These are phyloP conservation scores for Campoletis sonorensis DNA, from an alignment of 1,140 invertebrate genomes.

Conservation along the genomic window DNA sequence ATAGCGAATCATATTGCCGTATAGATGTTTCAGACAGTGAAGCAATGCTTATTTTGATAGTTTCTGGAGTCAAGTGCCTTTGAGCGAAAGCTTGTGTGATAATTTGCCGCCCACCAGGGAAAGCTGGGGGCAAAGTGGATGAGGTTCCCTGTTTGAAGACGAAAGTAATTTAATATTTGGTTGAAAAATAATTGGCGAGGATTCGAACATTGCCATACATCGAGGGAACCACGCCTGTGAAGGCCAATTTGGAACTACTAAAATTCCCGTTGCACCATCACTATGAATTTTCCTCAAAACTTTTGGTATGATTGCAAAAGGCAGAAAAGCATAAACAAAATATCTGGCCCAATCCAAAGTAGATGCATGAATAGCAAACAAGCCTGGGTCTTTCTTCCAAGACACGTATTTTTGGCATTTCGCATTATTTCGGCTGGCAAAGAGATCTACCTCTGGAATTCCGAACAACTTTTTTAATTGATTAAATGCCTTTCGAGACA, in stretches of 20 bases:
- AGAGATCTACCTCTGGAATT: conserved; percentile 1
- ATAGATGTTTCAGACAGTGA: conserved; percentile 10
- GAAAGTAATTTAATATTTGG: conserved; percentile 1
- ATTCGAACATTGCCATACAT: not conserved
- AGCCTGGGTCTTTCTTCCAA: conserved; percentile 9
- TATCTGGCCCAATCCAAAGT: not conserved
- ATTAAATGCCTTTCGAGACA: not conserved
- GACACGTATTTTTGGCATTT: conserved; percentile 19
- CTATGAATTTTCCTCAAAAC: not conserved
- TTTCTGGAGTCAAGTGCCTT: not conserved
- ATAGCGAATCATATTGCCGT: conserved; percentile 8
- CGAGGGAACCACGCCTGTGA: conserved; percentile 15
- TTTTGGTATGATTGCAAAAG: conserved; percentile 2
- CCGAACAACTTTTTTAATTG: not conserved
- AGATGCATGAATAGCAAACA: not conserved
- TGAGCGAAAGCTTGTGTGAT: conserved; percentile 12
- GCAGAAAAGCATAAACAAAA: conserved; percentile 16
- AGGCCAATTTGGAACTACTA: not conserved
- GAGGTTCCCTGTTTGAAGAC: conserved; percentile 27
- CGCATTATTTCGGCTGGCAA: conserved; percentile 2
- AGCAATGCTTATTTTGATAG: conserved; percentile 22
- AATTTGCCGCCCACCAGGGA: conserved; percentile 14
- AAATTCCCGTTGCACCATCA: not conserved
- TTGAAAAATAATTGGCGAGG: not conserved
- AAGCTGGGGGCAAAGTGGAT: conserved; percentile 3